Percentiles rank a stretch among this genome's conserved stretches.
These are phyloP conservation scores for Pocillopora verrucosa DNA, from an alignment of 64 coral and sea anemone species.

Conservation along the genomic window DNA sequence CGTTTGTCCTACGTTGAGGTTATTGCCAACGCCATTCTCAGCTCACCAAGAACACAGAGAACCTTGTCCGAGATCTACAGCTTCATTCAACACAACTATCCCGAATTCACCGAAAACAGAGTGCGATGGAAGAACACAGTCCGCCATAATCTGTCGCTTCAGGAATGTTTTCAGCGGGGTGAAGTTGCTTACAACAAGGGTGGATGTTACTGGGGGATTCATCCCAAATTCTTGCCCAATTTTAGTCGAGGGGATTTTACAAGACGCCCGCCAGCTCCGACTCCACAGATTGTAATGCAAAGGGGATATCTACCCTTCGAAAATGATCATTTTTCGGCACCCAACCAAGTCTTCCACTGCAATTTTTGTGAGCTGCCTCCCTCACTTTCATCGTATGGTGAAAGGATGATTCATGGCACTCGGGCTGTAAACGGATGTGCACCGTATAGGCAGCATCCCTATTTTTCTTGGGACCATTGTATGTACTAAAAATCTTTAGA, in stretches of 20 bases:
- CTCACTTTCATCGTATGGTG: background rate
- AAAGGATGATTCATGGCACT: background rate
- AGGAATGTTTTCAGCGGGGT: conserved; percentile 64
- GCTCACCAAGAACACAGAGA: conserved; percentile 16
- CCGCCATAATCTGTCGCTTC: conserved; percentile 64
- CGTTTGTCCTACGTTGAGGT: conserved; percentile 37
- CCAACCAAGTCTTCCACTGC: background rate
- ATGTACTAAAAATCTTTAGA: background rate
- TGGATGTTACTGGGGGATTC: conserved; percentile 55
- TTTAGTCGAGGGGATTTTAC: conserved; percentile 44
- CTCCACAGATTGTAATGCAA: background rate
- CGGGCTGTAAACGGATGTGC: background rate
- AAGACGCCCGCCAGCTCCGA: background rate
- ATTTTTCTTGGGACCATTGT: conserved; percentile 1
- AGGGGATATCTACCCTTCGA: background rate
- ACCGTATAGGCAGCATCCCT: background rate
- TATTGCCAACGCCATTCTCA: conserved; percentile 52
- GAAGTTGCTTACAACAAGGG: conserved; percentile 30
- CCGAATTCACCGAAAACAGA: conserved; percentile 34
- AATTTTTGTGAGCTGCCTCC: background rate
- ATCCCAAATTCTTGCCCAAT: conserved; percentile 7
- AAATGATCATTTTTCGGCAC: background rate
- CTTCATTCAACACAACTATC: conserved; percentile 40
- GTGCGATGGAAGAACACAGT: conserved; percentile 72
- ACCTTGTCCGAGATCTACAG: conserved; percentile 54